A percentile compares a stretch with the other conserved stretches of the same genome.
Conservation (phyloP, 2,888 invertebrate species). For the Phaedon cochleariae region DNA sequence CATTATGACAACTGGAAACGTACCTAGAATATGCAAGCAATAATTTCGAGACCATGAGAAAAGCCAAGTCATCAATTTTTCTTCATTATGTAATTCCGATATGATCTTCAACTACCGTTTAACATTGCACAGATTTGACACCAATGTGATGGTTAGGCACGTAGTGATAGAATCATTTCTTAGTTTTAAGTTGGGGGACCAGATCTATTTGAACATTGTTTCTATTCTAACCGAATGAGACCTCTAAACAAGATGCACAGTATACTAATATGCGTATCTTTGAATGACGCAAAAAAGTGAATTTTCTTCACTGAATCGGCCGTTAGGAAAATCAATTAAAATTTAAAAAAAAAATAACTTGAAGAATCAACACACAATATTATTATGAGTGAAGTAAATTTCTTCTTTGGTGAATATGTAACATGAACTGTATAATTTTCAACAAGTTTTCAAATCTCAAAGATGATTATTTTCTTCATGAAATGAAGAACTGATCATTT, state of each 20-base stretch:
- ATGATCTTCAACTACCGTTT: neutral
- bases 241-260: neutral
- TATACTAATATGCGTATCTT: no score
- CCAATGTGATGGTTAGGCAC: constrained; percentile 29
- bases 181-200: neutral
- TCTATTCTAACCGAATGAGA: neutral
- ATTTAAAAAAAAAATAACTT: no score
- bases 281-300: no score
- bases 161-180: constrained; percentile 23
- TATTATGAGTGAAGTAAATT: neutral
- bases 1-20: neutral
- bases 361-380: neutral
- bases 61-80: no score
- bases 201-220: neutral
- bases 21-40: neutral
- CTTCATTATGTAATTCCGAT: no score
- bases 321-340: neutral
- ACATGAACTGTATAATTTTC: no score
- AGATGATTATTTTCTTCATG: neutral
- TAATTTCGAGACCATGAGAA: no score
- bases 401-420: neutral
- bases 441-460: neutral
- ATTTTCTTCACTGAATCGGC: neutral
- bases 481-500: no score
- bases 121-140: neutral